Evolutionary conservation across 2,113 vertebrate species (phyloP).

Genomic region (Anarhynchus alexandrinus): DNA sequence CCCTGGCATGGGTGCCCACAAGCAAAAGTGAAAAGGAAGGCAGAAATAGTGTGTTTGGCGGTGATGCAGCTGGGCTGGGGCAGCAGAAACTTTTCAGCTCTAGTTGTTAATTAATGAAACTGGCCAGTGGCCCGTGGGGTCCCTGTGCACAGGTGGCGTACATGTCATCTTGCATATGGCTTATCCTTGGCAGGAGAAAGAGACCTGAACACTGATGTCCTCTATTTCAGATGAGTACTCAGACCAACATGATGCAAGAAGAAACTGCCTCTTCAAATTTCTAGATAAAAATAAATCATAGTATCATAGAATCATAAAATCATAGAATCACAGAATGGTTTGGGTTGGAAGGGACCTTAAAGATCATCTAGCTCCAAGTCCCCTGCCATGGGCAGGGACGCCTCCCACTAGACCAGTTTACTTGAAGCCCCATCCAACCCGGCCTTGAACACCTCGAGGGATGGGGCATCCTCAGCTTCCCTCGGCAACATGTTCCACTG

Average conservation of each 20-base stretch:
- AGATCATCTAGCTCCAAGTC: background rate
- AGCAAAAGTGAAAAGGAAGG: background rate
- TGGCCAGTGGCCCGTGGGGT: background rate
- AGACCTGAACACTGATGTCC: background rate
- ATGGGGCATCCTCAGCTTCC: too few relatives aligned
- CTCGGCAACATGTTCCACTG: too few relatives aligned
- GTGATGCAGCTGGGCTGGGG: too few relatives aligned
- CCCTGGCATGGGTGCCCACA: background rate
- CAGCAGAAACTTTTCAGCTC: background rate
- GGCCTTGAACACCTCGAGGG: too few relatives aligned
- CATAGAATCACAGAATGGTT: background rate
- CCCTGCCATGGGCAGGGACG: too few relatives aligned
- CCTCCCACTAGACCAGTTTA: too few relatives aligned
- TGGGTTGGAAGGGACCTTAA: background rate
- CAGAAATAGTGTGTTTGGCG: background rate
- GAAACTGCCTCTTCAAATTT: background rate
- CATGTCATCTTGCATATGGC: accelerated
- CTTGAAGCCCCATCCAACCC: too few relatives aligned
- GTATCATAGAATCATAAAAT: background rate
- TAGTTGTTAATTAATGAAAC: background rate
- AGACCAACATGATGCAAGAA: background rate
- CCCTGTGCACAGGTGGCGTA: background rate
- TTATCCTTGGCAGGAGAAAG: background rate
- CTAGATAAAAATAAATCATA: background rate
- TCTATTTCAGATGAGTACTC: background rate